Evolutionary conservation across 2,797 vertebrate genomes (phyloP).

Genomic region (Catostomus latipinnis): DNA sequence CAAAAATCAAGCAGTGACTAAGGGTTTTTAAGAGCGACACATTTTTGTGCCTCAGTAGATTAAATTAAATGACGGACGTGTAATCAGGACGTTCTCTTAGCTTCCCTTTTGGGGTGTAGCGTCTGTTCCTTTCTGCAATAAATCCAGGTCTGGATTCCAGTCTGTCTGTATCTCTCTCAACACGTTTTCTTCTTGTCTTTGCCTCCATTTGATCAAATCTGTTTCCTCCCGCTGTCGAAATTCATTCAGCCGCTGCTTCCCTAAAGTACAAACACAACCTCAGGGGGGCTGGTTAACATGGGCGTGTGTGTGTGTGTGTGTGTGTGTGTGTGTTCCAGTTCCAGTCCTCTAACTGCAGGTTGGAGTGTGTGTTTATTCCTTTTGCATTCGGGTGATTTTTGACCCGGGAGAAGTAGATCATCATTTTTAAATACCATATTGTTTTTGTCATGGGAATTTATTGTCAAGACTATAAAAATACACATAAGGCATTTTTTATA

Average conservation of each 20-base stretch:
- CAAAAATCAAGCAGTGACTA: too few relatives aligned
- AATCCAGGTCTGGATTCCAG: background rate
- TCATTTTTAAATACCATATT: too few relatives aligned
- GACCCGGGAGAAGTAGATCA: too few relatives aligned
- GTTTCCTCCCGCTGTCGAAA: conserved; percentile 70
- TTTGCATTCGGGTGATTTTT: too few relatives aligned
- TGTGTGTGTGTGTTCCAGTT: conserved; percentile 36
- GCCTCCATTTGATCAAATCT: conserved; percentile 28
- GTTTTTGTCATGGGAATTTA: too few relatives aligned
- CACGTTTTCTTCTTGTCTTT: conserved; percentile 29
- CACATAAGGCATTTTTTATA: too few relatives aligned
- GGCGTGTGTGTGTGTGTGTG: conserved; percentile 31
- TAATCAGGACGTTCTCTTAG: too few relatives aligned
- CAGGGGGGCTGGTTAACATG: conserved; percentile 31
- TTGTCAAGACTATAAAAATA: too few relatives aligned
- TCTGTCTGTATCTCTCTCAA: background rate
- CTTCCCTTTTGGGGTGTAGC: too few relatives aligned
- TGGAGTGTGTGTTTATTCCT: conserved; percentile 40
- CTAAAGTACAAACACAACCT: conserved; percentile 65
- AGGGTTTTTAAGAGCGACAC: too few relatives aligned
- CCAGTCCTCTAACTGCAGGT: conserved; percentile 22
- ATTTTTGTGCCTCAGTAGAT: too few relatives aligned
- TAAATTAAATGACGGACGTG: too few relatives aligned
- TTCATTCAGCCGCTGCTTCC: conserved; percentile 66
- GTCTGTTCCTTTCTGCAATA: background rate